Conservation (phyloP, 2,797 vertebrate species). For the Cryptoblepharus egeriae region DNA sequence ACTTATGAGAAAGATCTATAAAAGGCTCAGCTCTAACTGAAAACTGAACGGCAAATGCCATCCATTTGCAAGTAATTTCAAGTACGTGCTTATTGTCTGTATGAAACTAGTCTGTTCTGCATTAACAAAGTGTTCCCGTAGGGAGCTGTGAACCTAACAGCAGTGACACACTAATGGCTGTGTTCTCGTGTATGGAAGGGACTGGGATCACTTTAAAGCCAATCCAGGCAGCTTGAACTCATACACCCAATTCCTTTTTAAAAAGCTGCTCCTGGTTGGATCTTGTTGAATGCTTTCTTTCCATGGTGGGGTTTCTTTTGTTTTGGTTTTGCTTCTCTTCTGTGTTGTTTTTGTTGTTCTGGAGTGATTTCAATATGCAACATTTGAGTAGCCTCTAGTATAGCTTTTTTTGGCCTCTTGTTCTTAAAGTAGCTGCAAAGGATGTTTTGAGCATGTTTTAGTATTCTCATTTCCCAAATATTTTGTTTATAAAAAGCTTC, state of each 20-base stretch:
- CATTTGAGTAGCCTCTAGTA: not conserved
- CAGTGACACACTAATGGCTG: conserved; percentile 62
- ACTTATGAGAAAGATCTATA: conserved; percentile 59
- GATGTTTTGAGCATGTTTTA: not conserved
- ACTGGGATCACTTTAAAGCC: conserved; percentile 62
- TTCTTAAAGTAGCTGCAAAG: not conserved
- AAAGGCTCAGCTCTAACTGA: conserved; percentile 64
- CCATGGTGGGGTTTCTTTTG: not conserved
- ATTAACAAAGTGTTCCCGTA: conserved; percentile 35
- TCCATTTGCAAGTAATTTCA: conserved; percentile 64
- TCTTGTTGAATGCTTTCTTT: conserved; percentile 45
- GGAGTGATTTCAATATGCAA: not conserved
- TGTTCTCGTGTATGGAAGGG: conserved; percentile 59
- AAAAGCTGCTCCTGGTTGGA: conserved; percentile 60
- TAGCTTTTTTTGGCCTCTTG: no score
- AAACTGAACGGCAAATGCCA: conserved; percentile 55
- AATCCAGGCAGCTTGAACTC: conserved; percentile 65
- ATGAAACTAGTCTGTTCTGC: conserved; percentile 64
- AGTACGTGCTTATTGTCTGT: conserved; percentile 54
- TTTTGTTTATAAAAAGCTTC: not conserved
- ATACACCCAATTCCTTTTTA: conserved; percentile 58
- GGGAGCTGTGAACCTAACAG: conserved; percentile 68
- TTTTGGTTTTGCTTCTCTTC: conserved; percentile 13
- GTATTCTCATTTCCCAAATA: not conserved
- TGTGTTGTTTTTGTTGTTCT: not conserved